These are phyloP conservation scores for Poliocrania exsul DNA, from an alignment of 2,797 vertebrate genomes.

Conservation along the genomic window DNA sequence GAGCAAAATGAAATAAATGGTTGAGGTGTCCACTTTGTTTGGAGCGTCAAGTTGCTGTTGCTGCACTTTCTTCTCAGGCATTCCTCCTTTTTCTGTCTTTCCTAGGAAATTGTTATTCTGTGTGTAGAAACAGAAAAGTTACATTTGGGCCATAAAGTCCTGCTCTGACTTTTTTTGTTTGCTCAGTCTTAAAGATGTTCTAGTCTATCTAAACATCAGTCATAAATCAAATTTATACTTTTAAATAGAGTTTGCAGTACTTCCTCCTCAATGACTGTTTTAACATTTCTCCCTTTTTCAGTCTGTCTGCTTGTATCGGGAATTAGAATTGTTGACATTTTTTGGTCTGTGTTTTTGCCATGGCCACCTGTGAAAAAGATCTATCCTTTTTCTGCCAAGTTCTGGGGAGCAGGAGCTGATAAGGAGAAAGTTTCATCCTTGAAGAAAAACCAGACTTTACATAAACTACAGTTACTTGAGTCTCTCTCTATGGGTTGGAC, in stretches of 20 bases:
- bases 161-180: neutral
- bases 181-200: neutral
- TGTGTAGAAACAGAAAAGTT: neutral
- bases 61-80: neutral
- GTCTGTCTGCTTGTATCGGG: neutral
- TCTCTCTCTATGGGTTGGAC: no score
- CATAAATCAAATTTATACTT: neutral
- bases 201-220: neutral
- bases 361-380: no score
- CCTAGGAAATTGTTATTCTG: neutral
- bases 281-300: neutral
- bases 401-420: no score
- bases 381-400: no score
- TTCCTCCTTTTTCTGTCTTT: neutral
- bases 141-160: neutral
- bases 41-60: neutral
- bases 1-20: neutral
- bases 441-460: no score
- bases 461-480: no score
- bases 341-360: no score
- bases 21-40: neutral
- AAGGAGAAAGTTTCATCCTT: no score
- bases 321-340: no score
- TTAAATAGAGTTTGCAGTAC: neutral
- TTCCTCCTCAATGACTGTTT: neutral